Evolutionary conservation across 2,888 invertebrate genomes (phyloP), one percentile per base, ranked within the genome.

Genomic region (Eubasilissa splendida): DNA sequence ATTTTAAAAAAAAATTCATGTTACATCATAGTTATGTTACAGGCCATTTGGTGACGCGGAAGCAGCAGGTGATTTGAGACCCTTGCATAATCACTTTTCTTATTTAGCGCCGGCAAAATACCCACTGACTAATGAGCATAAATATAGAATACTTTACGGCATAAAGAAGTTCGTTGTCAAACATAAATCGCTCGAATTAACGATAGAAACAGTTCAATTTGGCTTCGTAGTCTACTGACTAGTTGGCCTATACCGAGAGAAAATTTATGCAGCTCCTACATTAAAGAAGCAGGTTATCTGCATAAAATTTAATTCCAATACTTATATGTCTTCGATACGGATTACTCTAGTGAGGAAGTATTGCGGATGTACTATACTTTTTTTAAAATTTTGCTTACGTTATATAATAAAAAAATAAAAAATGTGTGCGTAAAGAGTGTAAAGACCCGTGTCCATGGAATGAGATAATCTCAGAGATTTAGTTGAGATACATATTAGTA

Each of bases 21-120:
- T 73, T 73, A 58, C 71, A 56, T 56, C 54, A 73, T 12, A 56
- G 22, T 4, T 7, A 12, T 11, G 42, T 42, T 42, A 42, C 7
- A 7, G 42, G 7, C 42, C 42, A 42, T 31, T 42, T 65, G n/a
- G 14, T 73, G 70, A 70, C 70, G 70, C 22, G 14, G 53, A 31
- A 12, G 70, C 53, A 14, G 31, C 53, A 70, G 70, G 70, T 70
- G 70, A 70, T 73, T 70, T 4, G 56, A 56, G 11, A 58, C 14
- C 22, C 22, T 56, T 56, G 42, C 12, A 14, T 33, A 56, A 73
- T 73, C 56, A 58, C 10, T 70, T 31, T 33, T 73, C 42, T 73
- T 11, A 73, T 33, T 22, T 56, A 73, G 58, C 71, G 71, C 42
- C 58, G n/a, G 58, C 54, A 31, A 73, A 73, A 73, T 56, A 71